Evolutionary conservation across 35 echinoderm and acorn worm species (phyloP), one percentile per base, ranked within the genome.

Genomic region (Amphiura filiformis): DNA sequence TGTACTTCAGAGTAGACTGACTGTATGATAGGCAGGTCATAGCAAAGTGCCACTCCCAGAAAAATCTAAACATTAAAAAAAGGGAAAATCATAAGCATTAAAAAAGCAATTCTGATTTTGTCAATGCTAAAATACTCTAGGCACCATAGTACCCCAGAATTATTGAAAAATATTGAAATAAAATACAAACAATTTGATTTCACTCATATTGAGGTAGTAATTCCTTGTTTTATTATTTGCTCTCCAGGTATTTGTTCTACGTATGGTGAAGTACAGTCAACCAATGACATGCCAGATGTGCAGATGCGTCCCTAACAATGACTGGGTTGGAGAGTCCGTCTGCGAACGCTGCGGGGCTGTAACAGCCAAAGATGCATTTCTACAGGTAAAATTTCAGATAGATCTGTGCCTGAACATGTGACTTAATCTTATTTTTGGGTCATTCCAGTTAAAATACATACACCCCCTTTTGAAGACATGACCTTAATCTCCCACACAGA

Each of bases 231-330:
- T n/a, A n/a, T n/a, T 47, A 4, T 47, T 47, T 47, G 41, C 41
- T 17, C 1, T 70, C 2, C 28, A 70, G 61, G 90, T 99, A 28
- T 94, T 99, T 38, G 78, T 84, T 35, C 90, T 88, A 13, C 90
- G 96, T 7, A 47, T 99, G 77, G 65, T 88, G 0, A 87, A 81
- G 35, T 32, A 94, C 65, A 99, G 82, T 49, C 32, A 84, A 26
- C 82, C 88, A 23, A 44, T 70, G 39, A 17, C 44, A 0, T 94
- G 93, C 64, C 93, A 94, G 84, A 42, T 90, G 41, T 94, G 93
- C 57, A 80, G 80, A 39, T 94, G 93, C 49, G 78, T 87, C 4
- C 76, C 39, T 18, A 61, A 90, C 76, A 40, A 61, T 0, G 52
- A 90, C 76, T 84, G 78, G 1, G 84, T 90, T 13, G 93, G 93